phyloP scores from a whole-genome alignment of 1,140 invertebrate genomes.

The Drosophila truncata region DNA sequence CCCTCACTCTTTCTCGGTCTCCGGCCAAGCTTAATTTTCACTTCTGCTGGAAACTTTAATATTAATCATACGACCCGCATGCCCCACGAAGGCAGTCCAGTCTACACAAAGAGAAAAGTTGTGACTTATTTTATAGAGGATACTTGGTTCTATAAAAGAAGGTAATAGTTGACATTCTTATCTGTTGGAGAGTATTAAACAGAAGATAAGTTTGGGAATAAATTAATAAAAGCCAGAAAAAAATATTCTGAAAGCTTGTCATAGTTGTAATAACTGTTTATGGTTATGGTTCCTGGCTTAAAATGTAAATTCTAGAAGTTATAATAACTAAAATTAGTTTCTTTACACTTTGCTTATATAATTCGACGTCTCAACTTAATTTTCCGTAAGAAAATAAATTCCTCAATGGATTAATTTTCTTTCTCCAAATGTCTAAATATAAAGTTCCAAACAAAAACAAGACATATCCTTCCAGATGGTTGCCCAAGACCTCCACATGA shows the following conservation, averaged over 20 bases:
- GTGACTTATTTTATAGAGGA: not conserved
- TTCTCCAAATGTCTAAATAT: not conserved
- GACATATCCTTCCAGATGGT: conserved; percentile 31
- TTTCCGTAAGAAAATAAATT: not conserved
- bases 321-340: no score
- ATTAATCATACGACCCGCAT: conserved; percentile 81
- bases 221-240: not conserved
- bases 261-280: no score
- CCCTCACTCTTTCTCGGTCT: not conserved
- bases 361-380: not conserved
- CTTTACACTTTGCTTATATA: no score
- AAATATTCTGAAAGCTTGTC: no score
- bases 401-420: not conserved
- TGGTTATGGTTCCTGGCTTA: no score
- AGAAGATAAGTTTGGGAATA: not conserved
- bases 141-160: no score
- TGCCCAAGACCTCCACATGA: not conserved
- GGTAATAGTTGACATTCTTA: not conserved
- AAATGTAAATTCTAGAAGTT: no score
- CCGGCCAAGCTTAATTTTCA: conserved; percentile 72
- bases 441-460: conserved; percentile 2
- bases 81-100: conserved; percentile 14
- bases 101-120: conserved; percentile 12
- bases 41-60: conserved; percentile 74
- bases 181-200: no score